Evolutionary conservation across 2,888 invertebrate species (phyloP).

Genomic region (Cataglyphis altisquamis): DNA sequence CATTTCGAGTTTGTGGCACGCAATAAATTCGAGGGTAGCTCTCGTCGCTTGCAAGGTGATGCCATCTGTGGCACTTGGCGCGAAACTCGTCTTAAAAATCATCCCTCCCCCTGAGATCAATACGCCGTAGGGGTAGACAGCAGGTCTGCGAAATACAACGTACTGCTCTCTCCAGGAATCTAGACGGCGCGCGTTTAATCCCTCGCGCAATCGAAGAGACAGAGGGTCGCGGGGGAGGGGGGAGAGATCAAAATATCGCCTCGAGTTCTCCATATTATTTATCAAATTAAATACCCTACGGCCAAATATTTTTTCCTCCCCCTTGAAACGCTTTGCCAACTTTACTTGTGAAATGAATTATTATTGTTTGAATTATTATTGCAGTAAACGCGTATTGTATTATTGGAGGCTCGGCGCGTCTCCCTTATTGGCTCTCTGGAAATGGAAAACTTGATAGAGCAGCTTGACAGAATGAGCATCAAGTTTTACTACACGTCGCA

Average conservation of each 20-base stretch:
- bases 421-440: slow-evolving; percentile 2
- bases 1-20: background rate
- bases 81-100: slow-evolving; percentile 83
- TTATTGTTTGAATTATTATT: slow-evolving; percentile 40
- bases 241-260: background rate
- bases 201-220: slow-evolving; percentile 47
- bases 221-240: too few relatives aligned
- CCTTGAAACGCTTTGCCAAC: background rate
- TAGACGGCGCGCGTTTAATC: slow-evolving; percentile 48
- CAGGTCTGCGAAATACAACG: slow-evolving; percentile 70
- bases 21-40: slow-evolving; percentile 52
- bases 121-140: slow-evolving; percentile 78
- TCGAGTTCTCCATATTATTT: background rate
- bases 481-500: slow-evolving; percentile 24
- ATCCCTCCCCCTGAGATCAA: slow-evolving; percentile 80
- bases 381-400: background rate
- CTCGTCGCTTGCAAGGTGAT: slow-evolving; percentile 71
- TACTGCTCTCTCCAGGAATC: slow-evolving; percentile 36
- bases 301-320: background rate
- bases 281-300: slow-evolving; percentile 35
- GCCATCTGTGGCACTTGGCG: slow-evolving; percentile 80
- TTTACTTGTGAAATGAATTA: slow-evolving; percentile 27
- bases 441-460: slow-evolving; percentile 24
- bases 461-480: background rate
- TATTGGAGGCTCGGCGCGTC: background rate